These are phyloP conservation scores for Galerucella calmariensis DNA, from an alignment of 2,888 invertebrate species.

Conservation along the genomic window DNA sequence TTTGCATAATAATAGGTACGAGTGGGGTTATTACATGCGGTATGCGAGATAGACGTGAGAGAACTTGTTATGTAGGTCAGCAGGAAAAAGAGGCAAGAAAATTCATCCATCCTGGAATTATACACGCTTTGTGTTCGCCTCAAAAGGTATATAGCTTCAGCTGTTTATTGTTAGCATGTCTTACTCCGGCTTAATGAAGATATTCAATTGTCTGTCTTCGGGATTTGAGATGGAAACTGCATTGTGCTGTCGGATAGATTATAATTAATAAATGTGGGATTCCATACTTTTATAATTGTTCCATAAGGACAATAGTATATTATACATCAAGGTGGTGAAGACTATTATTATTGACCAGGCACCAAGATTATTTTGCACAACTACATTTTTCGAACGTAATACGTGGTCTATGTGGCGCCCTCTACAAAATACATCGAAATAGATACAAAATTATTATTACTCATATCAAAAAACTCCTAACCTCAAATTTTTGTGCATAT, in stretches of 20 bases:
- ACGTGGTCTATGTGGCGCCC: no score
- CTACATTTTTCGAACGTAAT: no score
- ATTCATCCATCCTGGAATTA: conserved; percentile 9
- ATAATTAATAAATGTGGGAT: neutral
- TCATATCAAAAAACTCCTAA: no score
- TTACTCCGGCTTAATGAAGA: neutral
- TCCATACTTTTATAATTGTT: no score
- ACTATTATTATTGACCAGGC: no score
- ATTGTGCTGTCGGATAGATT: neutral
- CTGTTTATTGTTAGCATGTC: conserved; percentile 12
- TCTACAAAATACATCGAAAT: no score
- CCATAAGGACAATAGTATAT: no score
- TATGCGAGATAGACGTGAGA: conserved; percentile 20
- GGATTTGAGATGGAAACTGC: neutral
- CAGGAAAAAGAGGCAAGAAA: conserved; percentile 17
- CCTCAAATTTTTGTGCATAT: no score
- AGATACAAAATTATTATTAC: no score
- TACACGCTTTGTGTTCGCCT: conserved; percentile 3
- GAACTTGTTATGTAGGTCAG: conserved; percentile 36
- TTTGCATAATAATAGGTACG: conserved; percentile 31
- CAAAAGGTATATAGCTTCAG: neutral
- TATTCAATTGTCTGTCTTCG: conserved; percentile 5
- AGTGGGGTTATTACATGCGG: conserved; percentile 9
- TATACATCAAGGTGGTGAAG: no score
- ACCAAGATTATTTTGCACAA: no score